Evolutionary conservation across 2,797 vertebrate genomes (phyloP).

Genomic region (Cyclura pinguis): DNA sequence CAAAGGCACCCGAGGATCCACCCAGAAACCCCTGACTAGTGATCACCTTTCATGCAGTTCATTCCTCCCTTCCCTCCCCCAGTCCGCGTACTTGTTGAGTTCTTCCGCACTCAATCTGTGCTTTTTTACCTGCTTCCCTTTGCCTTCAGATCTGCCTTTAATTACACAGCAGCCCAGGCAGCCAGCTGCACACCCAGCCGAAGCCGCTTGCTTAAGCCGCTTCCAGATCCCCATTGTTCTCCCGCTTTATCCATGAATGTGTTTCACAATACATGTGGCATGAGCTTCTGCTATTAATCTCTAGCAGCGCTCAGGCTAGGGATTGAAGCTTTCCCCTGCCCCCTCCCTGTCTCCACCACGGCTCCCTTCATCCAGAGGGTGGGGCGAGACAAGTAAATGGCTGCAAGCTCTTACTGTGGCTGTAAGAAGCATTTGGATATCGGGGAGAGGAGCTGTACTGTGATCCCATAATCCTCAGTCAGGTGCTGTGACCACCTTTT

Average conservation of each 20-base stretch:
- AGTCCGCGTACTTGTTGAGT: neutral
- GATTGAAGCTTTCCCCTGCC: neutral
- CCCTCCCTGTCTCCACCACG: neutral
- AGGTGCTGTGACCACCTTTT: neutral
- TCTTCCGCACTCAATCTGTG: neutral
- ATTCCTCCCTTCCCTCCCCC: no score
- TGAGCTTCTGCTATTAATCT: conserved; percentile 12
- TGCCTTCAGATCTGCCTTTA: conserved; percentile 7
- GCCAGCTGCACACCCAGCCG: conserved; percentile 29
- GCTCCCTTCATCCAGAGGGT: neutral
- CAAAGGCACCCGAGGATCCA: neutral
- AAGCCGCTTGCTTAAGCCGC: conserved; percentile 22
- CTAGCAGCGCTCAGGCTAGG: neutral
- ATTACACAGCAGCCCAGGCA: neutral
- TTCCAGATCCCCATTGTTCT: conserved; percentile 31
- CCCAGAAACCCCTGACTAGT: neutral
- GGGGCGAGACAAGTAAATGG: neutral
- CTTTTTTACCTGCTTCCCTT: neutral
- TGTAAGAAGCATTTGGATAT: neutral
- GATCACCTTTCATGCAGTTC: no score
- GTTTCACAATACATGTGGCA: conserved; percentile 18
- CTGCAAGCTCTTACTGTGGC: neutral
- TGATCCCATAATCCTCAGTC: neutral
- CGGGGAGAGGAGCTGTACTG: neutral
- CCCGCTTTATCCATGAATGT: conserved; percentile 8